Evolutionary conservation across 2,888 invertebrate species (phyloP), one percentile per base, ranked within the genome.

Genomic region (Orthonevra nobilis): DNA sequence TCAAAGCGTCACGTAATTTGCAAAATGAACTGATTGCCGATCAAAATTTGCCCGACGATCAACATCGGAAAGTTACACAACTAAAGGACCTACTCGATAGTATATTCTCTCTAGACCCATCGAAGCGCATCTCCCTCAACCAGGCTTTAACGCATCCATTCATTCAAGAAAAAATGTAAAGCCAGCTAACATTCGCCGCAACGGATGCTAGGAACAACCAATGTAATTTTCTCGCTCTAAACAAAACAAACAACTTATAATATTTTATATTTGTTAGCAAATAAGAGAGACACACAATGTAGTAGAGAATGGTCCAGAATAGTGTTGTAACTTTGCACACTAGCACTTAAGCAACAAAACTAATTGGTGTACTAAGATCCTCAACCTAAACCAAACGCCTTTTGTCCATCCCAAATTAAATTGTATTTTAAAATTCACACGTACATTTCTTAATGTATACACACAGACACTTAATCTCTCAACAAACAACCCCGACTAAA

Each of bases 141-240:
- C 96, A 97, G 86, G 97, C 97, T 32, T 91, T 99, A 56, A 93
- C 95, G 15, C 98, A 99, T 90, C 94, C 97, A 0, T 98, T 98
- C 89, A 97, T 99, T 86, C 95, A 96, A 90, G 98, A 99, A 87
- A 97, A 95, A 90, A 95, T 96, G 87, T 94, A 89, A 83, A 72
- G 54, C 20, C 6, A 63, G 10, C 30, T 3, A 12, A 26, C 10
- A 34, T n/a, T n/a, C n/a, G 26, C 20, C 20, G 9, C 52, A 66
- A 30, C 26, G n/a, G n/a, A n/a, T n/a, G n/a, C n/a, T n/a, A n/a
- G n/a, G n/a, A 44, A 38, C 66, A 64, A 23, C 38, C 26, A 72
- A 79, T 79, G 72, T 79, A 79, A 79, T 79, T 72, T 72, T 66
- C 61, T 58, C 56, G 63, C 36, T 66, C 34, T 42, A 58, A 77